A percentile compares a stretch with the other conserved stretches of the same genome.
Conservation (phyloP, 2,888 invertebrate genomes). For the Omphaloscelis lunosa region DNA sequence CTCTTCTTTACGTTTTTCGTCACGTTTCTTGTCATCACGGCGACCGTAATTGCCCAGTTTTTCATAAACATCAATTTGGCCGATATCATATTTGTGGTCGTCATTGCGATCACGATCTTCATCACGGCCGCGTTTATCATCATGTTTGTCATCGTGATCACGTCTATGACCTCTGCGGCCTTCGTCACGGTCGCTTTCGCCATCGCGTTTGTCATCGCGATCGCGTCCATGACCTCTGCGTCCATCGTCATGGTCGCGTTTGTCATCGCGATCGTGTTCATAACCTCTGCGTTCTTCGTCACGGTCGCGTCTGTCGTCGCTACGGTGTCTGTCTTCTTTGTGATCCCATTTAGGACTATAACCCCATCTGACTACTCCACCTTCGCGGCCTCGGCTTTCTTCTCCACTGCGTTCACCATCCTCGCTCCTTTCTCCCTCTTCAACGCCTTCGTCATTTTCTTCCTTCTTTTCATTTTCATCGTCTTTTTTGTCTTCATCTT, state of each 20-base stretch:
- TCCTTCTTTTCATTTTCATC: conserved; percentile 27
- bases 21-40: conserved; percentile 31
- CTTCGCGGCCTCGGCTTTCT: conserved; percentile 34
- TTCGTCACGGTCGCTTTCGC: conserved; percentile 20
- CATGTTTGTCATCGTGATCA: conserved; percentile 10
- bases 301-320: conserved; percentile 12
- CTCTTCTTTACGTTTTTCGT: conserved; percentile 34
- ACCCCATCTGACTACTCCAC: conserved; percentile 48
- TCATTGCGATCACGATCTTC: conserved; percentile 10
- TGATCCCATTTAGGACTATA: conserved; percentile 53
- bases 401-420: conserved; percentile 31
- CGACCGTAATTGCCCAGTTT: conserved; percentile 46
- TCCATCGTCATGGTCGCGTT: conserved; percentile 22
- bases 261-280: conserved; percentile 1
- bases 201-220: conserved; percentile 34
- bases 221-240: conserved; percentile 16
- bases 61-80: conserved; percentile 20
- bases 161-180: conserved; percentile 16
- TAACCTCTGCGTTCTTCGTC: conserved; percentile 33
- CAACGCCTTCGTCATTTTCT: conserved; percentile 20
- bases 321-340: conserved; percentile 16
- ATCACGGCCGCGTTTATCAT: conserved; percentile 26
- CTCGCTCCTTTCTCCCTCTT: conserved; percentile 31
- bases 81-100: conserved; percentile 23
- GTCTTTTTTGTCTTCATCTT: conserved; percentile 9